Evolutionary conservation across 2,888 invertebrate genomes (phyloP), one percentile per base, ranked within the genome.

Genomic region (Rhingia rostrata): DNA sequence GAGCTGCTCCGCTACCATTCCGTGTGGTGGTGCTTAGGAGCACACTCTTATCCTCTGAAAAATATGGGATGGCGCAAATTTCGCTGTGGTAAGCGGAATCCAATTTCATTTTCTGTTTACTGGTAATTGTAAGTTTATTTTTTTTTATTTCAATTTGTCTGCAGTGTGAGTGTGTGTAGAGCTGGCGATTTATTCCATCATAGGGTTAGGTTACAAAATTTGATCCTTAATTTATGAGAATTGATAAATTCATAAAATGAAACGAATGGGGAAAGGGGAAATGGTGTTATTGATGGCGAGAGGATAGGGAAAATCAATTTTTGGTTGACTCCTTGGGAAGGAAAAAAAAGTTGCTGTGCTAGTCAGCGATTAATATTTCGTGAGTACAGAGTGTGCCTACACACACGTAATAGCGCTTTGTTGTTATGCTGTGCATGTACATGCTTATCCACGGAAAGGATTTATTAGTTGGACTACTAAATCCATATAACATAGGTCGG

Each of bases 101-200:
- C 54, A 77, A 77, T 69, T 66, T 67, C 9, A 43, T 53, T 47
- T 58, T 58, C 69, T 70, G 58, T 70, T 70, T 54, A 56, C 54
- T 30, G 37, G 47, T 56, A 64, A 64, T 47, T 60, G 32, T 61
- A 49, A 67, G 61, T 67, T 54, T 67, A 47, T n/a, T n/a, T 67
- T 54, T 67, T 54, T n/a, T n/a, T 53, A 4, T 9, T 22, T 10
- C 43, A 51, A 49, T 35, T 51, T 37, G 12, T 4, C 30, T 22
- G 41, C 6, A 12, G 43, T 12, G 2, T 12, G 35, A 3, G 9
- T 32, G 10, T 0, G 9, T 45, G 30, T 49, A 33, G 22, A 6
- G 5, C 1, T 22, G 39, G 35, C 4, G 9, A 6, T 49, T n/a
- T n/a, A 39, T 53, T 10, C 33, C 22, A 14, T 22, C 33, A 32